Evolutionary conservation across 2,888 invertebrate genomes (phyloP), one percentile per base, ranked within the genome.

Genomic region (Ophion obscuratus): DNA sequence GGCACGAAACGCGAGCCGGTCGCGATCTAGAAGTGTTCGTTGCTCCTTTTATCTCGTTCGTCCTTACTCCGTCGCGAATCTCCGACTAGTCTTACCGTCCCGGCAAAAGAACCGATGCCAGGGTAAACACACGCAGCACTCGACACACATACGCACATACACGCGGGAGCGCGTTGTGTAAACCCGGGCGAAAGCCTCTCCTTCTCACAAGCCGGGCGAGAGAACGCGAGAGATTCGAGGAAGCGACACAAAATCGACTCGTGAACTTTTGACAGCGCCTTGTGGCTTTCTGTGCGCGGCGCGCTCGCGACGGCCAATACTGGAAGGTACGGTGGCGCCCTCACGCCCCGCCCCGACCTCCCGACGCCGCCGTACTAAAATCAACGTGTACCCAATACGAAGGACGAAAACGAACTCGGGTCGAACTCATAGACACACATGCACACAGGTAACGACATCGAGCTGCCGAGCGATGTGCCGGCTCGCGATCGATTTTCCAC

Each of bases 291-390:
- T 67, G 67, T 24, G 67, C 57, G 36, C 77, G 31, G n/a, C 27
- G 14, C 53, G 77, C 64, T 53, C 66, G 53, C 53, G 17, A 66
- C 68, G 27, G 68, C 44, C 20, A 27, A 59, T 68, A 61, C 68
- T 61, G 44, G 61, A 61, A 94, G 95, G 95, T 95, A 95, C 95
- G 94, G 95, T 94, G 95, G 95, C 95, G 95, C 95, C 95, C 95
- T 95, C 94, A 95, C 95, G 95, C 95, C 95, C 95, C 95, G 95
- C 95, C 93, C 88, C 86, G 76, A 80, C 84, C 85, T 91, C 91
- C 90, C 90, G 90, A 90, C 91, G 91, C 94, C 88, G 86, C 24
- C 86, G 85, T 81, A 76, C 86, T 31, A 53, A 64, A 76, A 27
- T 9, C 70, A 24, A 9, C 44, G n/a, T 57, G n/a, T 44, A n/a